phyloP scores from a whole-genome alignment of 2,888 invertebrate genomes.

The Sipunculus nudus region DNA sequence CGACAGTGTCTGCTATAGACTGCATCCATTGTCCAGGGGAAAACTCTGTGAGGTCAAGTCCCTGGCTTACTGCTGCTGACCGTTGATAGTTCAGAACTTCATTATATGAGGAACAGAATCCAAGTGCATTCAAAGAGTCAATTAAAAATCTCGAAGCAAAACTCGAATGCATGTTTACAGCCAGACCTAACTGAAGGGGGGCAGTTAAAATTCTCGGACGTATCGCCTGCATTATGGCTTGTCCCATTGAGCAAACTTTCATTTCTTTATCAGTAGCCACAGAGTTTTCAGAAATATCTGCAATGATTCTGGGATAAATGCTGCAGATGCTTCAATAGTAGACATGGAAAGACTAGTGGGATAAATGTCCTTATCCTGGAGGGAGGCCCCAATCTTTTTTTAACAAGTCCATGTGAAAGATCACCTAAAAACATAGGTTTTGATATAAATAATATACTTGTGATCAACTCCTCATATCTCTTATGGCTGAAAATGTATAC shows the following conservation, averaged over 20 bases:
- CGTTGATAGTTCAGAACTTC: no score
- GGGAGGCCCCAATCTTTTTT: no score
- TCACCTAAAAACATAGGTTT: no score
- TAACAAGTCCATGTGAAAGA: no score
- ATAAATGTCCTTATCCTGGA: slow-evolving; percentile 34
- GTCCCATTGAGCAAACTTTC: slow-evolving; percentile 36
- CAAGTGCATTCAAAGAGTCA: slow-evolving; percentile 35
- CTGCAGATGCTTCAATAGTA: slow-evolving; percentile 3
- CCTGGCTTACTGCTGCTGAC: no score
- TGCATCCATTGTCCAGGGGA: no score
- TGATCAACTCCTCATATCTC: no score
- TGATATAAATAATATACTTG: no score
- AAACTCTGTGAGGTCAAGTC: no score
- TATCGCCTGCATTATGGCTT: slow-evolving; percentile 39
- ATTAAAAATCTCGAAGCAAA: slow-evolving; percentile 39
- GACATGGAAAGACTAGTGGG: slow-evolving; percentile 25
- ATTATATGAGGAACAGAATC: slow-evolving; percentile 40
- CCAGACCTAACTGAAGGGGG: slow-evolving; percentile 39
- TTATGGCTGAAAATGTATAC: no score
- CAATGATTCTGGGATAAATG: slow-evolving; percentile 25
- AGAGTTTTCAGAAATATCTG: slow-evolving; percentile 12
- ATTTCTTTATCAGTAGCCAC: slow-evolving; percentile 7
- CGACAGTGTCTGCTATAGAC: slow-evolving; percentile 25
- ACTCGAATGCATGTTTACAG: slow-evolving; percentile 39
- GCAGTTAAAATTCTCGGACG: slow-evolving; percentile 33